phyloP scores from a whole-genome alignment of 2,888 invertebrate species.

The Athrips mouffetella region DNA sequence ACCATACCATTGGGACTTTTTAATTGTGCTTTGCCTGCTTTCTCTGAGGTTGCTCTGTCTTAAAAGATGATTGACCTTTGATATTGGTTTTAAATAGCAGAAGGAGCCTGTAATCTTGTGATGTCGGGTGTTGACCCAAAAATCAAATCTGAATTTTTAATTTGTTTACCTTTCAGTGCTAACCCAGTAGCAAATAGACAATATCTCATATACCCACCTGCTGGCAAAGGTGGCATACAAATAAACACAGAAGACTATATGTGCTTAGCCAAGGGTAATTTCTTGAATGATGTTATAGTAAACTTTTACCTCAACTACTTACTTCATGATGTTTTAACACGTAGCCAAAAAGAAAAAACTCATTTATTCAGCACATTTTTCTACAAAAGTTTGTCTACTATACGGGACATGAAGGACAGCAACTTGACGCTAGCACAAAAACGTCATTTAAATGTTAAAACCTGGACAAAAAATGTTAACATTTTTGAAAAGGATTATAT shows the following conservation, averaged over 20 bases:
- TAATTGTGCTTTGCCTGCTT: too few species aligned
- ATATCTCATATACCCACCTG: conserved; percentile 90
- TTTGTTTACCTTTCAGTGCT: conserved; percentile 63
- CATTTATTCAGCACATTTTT: conserved; percentile 98
- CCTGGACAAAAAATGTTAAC: conserved; percentile 98
- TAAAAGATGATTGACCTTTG: too few species aligned
- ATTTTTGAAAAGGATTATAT: conserved; percentile 98
- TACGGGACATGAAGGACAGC: conserved; percentile 83
- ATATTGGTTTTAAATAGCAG: too few species aligned
- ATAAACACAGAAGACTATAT: conserved; percentile 96
- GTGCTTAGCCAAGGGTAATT: conserved; percentile 94
- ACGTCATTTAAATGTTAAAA: conserved; percentile 92
- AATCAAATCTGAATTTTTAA: too few species aligned
- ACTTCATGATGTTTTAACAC: conserved; percentile 85
- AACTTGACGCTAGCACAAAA: conserved; percentile 87
- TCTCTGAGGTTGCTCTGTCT: too few species aligned
- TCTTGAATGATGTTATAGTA: conserved; percentile 97
- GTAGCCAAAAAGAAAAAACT: conserved; percentile 86
- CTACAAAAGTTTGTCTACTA: conserved; percentile 93
- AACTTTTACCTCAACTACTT: conserved; percentile 97
- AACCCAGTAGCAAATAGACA: conserved; percentile 77
- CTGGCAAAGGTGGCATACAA: conserved; percentile 91
- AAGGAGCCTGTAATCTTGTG: too few species aligned
- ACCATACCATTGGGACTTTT: too few species aligned
- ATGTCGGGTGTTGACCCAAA: too few species aligned